These are phyloP conservation scores for Margaritifera margaritifera DNA, from an alignment of 2,888 invertebrate species.

Conservation along the genomic window DNA sequence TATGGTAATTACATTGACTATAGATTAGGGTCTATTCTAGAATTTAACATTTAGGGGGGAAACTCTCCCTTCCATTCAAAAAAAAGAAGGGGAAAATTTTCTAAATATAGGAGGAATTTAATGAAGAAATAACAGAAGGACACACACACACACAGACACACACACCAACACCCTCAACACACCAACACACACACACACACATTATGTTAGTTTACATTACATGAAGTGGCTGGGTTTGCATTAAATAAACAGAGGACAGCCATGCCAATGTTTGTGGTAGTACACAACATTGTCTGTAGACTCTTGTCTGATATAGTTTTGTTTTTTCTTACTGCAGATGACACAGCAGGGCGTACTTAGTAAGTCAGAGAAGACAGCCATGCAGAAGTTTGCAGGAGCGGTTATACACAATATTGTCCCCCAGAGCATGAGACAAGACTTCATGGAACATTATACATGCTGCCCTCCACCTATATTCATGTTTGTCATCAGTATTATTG, in stretches of 20 bases:
- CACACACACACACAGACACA: too few relatives aligned
- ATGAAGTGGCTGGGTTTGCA: background rate
- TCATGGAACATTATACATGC: conserved; percentile 93
- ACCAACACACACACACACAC: too few relatives aligned
- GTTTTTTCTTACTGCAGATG: conserved; percentile 23
- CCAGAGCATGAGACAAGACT: conserved; percentile 77
- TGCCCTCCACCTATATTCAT: conserved; percentile 93
- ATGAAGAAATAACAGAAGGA: too few relatives aligned
- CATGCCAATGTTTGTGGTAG: background rate
- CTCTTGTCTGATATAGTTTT: background rate
- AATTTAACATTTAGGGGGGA: too few relatives aligned
- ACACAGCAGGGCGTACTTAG: conserved; percentile 50
- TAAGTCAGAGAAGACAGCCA: conserved; percentile 51
- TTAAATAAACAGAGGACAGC: background rate
- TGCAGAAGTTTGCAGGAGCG: conserved; percentile 62
- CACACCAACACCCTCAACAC: too few relatives aligned
- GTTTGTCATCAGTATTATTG: conserved; percentile 89
- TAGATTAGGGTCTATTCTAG: too few relatives aligned
- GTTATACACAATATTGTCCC: conserved; percentile 74
- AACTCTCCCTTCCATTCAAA: too few relatives aligned
- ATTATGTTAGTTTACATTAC: background rate
- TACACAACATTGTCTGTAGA: background rate
- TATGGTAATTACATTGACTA: too few relatives aligned
- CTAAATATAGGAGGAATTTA: too few relatives aligned
- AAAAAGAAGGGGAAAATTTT: too few relatives aligned